Evolutionary conservation across 2,797 vertebrate genomes (phyloP).

Genomic region (Todus mexicanus): DNA sequence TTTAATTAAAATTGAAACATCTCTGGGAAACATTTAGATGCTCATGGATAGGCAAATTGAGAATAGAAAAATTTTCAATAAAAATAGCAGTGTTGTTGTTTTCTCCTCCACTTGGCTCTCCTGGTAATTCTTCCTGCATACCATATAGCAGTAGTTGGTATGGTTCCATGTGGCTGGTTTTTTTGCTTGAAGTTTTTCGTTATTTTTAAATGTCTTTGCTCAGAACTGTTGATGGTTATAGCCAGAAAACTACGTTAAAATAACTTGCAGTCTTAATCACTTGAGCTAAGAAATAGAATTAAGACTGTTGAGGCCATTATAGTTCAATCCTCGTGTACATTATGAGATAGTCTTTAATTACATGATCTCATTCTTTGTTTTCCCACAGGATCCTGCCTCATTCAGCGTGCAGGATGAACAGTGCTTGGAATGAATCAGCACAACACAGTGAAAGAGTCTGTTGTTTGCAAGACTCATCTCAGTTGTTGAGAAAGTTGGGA

Average conservation of each 20-base stretch:
- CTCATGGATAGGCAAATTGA: background rate
- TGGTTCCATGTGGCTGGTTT: background rate
- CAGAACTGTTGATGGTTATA: background rate
- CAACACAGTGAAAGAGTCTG: constrained; percentile 26
- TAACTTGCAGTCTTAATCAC: background rate
- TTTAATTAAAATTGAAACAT: background rate
- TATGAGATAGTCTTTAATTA: constrained; percentile 54
- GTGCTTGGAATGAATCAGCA: constrained; percentile 43
- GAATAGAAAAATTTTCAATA: background rate
- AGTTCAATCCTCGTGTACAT: background rate
- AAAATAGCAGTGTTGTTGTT: background rate
- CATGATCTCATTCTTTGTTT: constrained; percentile 54
- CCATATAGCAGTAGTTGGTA: background rate
- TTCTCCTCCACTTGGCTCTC: background rate
- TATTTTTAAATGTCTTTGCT: background rate
- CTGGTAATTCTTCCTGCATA: background rate
- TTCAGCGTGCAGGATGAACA: constrained; percentile 24
- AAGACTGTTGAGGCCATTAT: background rate
- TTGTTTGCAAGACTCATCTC: constrained; percentile 37
- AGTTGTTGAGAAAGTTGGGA: constrained; percentile 18
- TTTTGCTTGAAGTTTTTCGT: background rate
- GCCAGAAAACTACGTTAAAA: background rate
- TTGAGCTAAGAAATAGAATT: constrained; percentile 17
- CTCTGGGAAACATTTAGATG: background rate
- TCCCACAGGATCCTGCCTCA: constrained; percentile 26